phyloP scores from a whole-genome alignment of 2,797 vertebrate species.

The Tolypeutes matacus region DNA sequence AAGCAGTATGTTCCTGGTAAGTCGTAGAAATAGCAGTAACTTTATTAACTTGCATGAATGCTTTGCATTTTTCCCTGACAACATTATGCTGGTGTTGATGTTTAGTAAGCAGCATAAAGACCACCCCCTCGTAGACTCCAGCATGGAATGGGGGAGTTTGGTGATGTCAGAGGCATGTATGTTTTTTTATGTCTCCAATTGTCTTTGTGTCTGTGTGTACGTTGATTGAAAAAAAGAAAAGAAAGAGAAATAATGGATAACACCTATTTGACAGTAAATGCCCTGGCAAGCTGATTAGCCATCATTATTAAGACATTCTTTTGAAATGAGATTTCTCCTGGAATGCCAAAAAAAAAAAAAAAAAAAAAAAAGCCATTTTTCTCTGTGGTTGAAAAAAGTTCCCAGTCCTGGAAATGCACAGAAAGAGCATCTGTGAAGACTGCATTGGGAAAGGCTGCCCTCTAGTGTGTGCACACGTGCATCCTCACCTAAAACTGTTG shows the following conservation, averaged over 20 bases:
- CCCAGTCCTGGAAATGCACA: background rate
- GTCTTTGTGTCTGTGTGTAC: constrained; percentile 65
- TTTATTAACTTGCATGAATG: constrained; percentile 81
- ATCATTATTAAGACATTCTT: constrained; percentile 45
- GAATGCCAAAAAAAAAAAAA: background rate
- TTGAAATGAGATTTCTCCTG: constrained; percentile 64
- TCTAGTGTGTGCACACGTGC: constrained; percentile 1
- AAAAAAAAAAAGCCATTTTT: background rate
- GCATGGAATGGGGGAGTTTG: constrained; percentile 78
- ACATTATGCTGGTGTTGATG: constrained; percentile 67
- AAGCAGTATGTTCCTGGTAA: constrained; percentile 86
- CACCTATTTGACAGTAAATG: constrained; percentile 45
- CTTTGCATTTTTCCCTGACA: constrained; percentile 80
- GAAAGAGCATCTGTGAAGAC: background rate
- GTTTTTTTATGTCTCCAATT: constrained; percentile 67
- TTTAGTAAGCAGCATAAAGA: constrained; percentile 68
- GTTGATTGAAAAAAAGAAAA: constrained; percentile 12
- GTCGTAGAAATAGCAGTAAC: constrained; percentile 66
- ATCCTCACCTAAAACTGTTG: background rate
- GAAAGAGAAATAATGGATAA: background rate
- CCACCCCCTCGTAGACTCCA: constrained; percentile 6
- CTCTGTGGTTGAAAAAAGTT: constrained; percentile 15
- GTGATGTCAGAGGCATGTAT: constrained; percentile 73
- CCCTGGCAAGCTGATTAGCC: background rate
- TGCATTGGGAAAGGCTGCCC: constrained; percentile 57